phyloP scores from a whole-genome alignment of 2,797 vertebrate genomes.

The Sternarchorhynchus goeldii region DNA sequence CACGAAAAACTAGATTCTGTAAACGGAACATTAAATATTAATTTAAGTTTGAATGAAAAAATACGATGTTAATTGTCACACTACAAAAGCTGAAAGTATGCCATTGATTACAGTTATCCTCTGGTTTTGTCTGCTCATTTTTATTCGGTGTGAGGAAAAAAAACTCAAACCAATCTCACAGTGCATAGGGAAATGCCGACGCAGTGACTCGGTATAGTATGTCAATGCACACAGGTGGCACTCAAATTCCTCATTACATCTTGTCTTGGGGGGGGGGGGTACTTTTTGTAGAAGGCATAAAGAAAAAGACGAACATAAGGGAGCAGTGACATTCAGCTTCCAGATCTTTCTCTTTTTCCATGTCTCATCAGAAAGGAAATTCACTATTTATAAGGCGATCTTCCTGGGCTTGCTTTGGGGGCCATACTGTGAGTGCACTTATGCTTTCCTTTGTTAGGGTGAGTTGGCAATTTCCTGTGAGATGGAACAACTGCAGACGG shows the following conservation, averaged over 20 bases:
- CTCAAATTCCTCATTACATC: constrained; percentile 31
- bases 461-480: constrained; percentile 96
- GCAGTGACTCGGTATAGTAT: neutral
- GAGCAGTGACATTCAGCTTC: constrained; percentile 76
- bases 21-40: neutral
- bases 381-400: constrained; percentile 92
- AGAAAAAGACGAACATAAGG: constrained; percentile 57
- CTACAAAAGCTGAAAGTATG: neutral
- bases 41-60: neutral
- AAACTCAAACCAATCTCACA: neutral
- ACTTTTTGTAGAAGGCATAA: constrained; percentile 44
- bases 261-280: neutral
- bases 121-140: neutral
- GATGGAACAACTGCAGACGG: constrained; percentile 92
- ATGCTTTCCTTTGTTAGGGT: constrained; percentile 98
- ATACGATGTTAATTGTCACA: neutral
- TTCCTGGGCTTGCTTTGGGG: constrained; percentile 91
- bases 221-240: constrained; percentile 26
- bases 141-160: neutral
- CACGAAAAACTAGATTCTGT: neutral
- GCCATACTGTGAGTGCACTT: constrained; percentile 89
- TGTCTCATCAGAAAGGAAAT: constrained; percentile 75
- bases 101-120: neutral
- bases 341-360: constrained; percentile 77
- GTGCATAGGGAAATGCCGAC: neutral